Evolutionary conservation across 2,113 vertebrate genomes (phyloP), one percentile per base, ranked within the genome.

Genomic region (Mobula birostris): DNA sequence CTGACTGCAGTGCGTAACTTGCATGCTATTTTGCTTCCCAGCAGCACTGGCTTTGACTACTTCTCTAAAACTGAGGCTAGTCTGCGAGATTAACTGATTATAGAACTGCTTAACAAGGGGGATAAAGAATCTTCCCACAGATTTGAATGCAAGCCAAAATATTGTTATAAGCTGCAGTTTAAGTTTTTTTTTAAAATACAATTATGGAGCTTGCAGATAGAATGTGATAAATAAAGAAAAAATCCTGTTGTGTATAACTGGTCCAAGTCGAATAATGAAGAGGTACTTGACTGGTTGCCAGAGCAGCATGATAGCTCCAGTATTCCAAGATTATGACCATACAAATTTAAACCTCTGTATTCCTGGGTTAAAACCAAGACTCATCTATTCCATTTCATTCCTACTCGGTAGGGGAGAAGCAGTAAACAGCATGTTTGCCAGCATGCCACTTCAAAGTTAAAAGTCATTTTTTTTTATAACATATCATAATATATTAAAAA

Each of bases 401-500:
- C 95, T 95, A 95, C 95, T 95, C 95, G 94, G 94, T 61, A 48
- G 61, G 82, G 94, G 90, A 94, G 80, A 27, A 68, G 93, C 79
- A 94, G 83, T 9, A 36, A 83, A 29, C 72, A 79, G 94, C 92
- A 92, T 93, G 95, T 95, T 78, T 63, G 87, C 94, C 95, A 66
- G 68, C 36, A 83, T 83, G 79, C 66, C 79, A 87, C 79, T 94
- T 94, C 94, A 85, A 85, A 93, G 70, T 74, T 93, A 74, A 85
- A 48, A 85, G 36, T 93, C 91, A 74, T 88, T 66, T 88, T 70
- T 17, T 70, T 94, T 72, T n/a, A 95, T 85, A 96, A 94, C 94
- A 95, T 94, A 95, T 94, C 94, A 95, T 27, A 94, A 78, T 79
- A 94, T 88, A 95, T 95, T 96, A 94, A 94, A 95, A 96, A 96